A percentile compares a stretch with the other conserved stretches of the same genome.
Evolutionary conservation across 2,797 vertebrate genomes (phyloP).

Genomic region (Diglossa cyanea): DNA sequence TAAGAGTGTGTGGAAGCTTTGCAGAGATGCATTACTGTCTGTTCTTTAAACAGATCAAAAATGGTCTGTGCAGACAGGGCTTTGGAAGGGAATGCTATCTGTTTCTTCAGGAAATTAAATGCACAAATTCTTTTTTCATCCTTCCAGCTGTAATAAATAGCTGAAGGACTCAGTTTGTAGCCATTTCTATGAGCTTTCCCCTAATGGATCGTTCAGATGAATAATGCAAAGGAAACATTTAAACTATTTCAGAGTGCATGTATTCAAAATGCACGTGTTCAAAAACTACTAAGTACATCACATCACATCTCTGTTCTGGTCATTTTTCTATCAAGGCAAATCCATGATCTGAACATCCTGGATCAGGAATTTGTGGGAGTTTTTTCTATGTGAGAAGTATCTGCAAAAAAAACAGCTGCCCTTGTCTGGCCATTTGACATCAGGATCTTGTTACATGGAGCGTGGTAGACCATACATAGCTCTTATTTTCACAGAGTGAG

Average conservation of each 20-base stretch:
- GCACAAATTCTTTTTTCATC: conserved; percentile 16
- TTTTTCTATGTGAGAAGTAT: neutral
- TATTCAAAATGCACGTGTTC: conserved; percentile 14
- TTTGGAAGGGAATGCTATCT: conserved; percentile 39
- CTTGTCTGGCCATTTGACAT: neutral
- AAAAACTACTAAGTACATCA: neutral
- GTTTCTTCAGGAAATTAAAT: conserved; percentile 61
- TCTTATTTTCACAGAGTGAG: neutral
- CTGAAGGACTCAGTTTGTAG: neutral
- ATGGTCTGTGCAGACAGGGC: conserved; percentile 9
- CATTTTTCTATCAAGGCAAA: neutral
- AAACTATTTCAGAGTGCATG: conserved; percentile 18
- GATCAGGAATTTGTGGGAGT: neutral
- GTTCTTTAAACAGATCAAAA: conserved; percentile 38
- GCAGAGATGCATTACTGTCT: neutral
- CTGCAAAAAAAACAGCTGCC: neutral
- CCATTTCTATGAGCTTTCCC: neutral
- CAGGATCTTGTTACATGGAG: neutral
- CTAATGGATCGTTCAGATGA: conserved; percentile 3
- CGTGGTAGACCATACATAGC: neutral
- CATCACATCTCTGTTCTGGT: neutral
- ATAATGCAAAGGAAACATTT: conserved; percentile 28
- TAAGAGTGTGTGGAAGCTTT: conserved; percentile 15
- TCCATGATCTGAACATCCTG: neutral
- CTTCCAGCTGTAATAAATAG: conserved; percentile 46